Conservation (phyloP, 2,113 vertebrate genomes). For the Seriola aureovittata region DNA sequence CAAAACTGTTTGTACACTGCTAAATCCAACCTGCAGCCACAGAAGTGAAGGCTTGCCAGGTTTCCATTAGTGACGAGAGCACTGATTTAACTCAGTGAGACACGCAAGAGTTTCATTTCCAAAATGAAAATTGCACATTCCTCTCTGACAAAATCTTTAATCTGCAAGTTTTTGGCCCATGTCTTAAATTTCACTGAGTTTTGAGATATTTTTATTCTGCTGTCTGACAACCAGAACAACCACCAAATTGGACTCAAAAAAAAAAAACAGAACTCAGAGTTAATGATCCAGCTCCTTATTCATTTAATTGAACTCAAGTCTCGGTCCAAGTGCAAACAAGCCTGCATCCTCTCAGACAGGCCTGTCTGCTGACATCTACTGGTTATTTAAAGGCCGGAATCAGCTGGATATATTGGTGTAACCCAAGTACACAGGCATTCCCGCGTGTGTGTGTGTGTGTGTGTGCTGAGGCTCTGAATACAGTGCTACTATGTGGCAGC, state of each 20-base stretch:
- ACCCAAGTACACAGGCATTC: constrained; percentile 3
- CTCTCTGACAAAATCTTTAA: background rate
- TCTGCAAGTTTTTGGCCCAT: background rate
- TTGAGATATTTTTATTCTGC: constrained; percentile 5
- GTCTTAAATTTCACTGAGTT: constrained; percentile 13
- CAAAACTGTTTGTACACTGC: constrained; percentile 3
- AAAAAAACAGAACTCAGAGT: background rate
- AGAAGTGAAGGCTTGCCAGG: background rate
- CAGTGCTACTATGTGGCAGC: constrained; percentile 59
- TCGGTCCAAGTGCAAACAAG: constrained; percentile 15
- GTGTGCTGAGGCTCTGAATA: constrained; percentile 15
- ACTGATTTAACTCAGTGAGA: background rate
- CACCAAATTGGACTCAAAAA: constrained; percentile 22
- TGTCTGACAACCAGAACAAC: constrained; percentile 38
- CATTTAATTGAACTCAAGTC: constrained; percentile 39
- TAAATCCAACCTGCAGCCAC: background rate
- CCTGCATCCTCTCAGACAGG: constrained; percentile 27
- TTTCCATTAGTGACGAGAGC: constrained; percentile 17
- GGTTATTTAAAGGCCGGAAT: constrained; percentile 46
- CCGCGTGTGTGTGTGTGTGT: constrained; percentile 19
- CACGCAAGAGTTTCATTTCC: background rate
- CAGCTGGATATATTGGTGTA: constrained; percentile 32
- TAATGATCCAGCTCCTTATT: constrained; percentile 37
- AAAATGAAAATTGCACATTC: background rate
- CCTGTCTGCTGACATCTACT: constrained; percentile 37